Conservation (phyloP, 1,140 invertebrate genomes). For the Lamellibrachia luymesi region DNA sequence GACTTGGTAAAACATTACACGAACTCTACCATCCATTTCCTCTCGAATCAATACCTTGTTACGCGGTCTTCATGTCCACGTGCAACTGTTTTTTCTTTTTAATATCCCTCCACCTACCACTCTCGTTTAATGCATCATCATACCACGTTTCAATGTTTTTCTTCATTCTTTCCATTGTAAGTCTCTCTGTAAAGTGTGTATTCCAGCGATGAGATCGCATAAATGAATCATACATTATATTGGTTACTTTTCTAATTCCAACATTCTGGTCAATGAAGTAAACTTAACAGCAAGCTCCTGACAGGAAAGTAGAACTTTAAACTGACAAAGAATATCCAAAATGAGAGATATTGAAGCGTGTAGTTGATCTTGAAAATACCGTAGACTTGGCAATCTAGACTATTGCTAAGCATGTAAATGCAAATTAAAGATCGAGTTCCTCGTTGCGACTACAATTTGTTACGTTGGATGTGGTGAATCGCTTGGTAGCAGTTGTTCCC, state of each 20-base stretch:
- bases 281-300: no score
- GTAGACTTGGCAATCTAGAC: no score
- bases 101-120: background rate
- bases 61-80: background rate
- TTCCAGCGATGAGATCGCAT: background rate
- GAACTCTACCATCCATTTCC: background rate
- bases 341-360: no score
- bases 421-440: no score
- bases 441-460: no score
- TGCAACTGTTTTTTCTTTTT: background rate
- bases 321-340: no score
- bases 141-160: background rate
- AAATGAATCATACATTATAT: background rate
- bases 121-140: background rate
- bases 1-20: background rate
- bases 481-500: no score
- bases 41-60: background rate
- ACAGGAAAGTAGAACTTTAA: no score
- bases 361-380: no score
- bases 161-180: background rate
- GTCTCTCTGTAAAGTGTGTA: background rate
- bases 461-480: no score
- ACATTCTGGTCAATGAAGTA: no score
- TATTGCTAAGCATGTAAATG: no score
- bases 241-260: background rate